Evolutionary conservation across 2,113 vertebrate species (phyloP).

Genomic region (Columbina picui): DNA sequence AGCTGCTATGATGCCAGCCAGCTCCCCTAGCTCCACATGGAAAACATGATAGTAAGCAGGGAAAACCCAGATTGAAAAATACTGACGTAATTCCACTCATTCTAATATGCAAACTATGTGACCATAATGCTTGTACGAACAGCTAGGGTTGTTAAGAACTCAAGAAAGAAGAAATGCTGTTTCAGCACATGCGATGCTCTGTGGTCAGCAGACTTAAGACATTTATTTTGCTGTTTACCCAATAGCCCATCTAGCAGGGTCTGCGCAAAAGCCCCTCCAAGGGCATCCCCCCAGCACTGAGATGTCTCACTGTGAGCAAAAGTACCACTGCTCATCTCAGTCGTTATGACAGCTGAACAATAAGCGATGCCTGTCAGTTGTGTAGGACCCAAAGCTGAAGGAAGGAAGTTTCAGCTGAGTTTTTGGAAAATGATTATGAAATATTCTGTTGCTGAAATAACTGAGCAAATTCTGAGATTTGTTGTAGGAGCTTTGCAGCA

Average conservation of each 20-base stretch:
- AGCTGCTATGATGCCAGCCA: background rate
- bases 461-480: background rate
- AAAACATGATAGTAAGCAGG: background rate
- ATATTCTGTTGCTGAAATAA: background rate
- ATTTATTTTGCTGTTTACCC: background rate
- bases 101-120: background rate
- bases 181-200: background rate
- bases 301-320: background rate
- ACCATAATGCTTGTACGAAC: background rate
- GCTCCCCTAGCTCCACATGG: background rate
- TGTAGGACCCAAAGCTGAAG: background rate
- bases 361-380: background rate
- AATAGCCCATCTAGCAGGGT: background rate
- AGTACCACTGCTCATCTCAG: background rate
- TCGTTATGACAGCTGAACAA: constrained; percentile 7
- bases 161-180: constrained; percentile 7
- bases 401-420: constrained; percentile 6
- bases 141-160: background rate
- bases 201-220: background rate
- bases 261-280: background rate
- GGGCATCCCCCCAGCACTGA: background rate
- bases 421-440: constrained; percentile 29
- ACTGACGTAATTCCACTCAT: background rate
- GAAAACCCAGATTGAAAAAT: constrained; percentile 10
- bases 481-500: background rate